Evolutionary conservation across 2,888 invertebrate genomes (phyloP), one percentile per base, ranked within the genome.

Genomic region (Pristionchus fissidentatus): DNA sequence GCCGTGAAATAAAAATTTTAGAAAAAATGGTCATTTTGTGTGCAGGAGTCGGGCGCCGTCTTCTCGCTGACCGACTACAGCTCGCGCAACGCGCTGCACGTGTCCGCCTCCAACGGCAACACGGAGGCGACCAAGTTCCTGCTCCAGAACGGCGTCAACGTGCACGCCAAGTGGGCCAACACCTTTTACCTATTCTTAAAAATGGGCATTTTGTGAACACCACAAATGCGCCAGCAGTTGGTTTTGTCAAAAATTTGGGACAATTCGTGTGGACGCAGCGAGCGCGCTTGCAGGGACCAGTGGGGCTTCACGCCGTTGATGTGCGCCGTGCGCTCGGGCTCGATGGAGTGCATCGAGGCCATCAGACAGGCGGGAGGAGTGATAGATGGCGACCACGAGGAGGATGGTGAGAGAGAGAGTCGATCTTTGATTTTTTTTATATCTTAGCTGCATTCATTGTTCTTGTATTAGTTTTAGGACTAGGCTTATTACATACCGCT

Each of bases 61-160:
- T 94, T 96, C 3, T 95, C 95, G 10, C 94, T 95, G 0, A 93
- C 94, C 3, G 95, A 96, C 92, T 95, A 95, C 35, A 96, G 96
- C 92, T 94, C 95, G 43, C 94, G 95, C 84, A 96, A 96, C 0
- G 95, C 96, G 0, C 93, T 97, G 0, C 97, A 97, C 90, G 94
- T 96, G 84, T 96, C 97, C 0, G 95, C 95, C 52, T 93, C 95
- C 78, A 94, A 95, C 87, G 96, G 96, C 0, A 94, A 95, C 84
- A 87, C 94, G 0, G 92, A 94, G 0, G 94, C 96, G 0, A 95
- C 96, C 0, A 94, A 95, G 86, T 95, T 95, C 92, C 93, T 97
- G 46, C 93, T 97, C 41, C 94, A 94, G 82, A 94, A 95, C 90
- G 97, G 97, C 0, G 96, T 96, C 0, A 95, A 95, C 80, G 96